phyloP scores from a whole-genome alignment of 2,888 invertebrate species.

The Salticus scenicus region DNA sequence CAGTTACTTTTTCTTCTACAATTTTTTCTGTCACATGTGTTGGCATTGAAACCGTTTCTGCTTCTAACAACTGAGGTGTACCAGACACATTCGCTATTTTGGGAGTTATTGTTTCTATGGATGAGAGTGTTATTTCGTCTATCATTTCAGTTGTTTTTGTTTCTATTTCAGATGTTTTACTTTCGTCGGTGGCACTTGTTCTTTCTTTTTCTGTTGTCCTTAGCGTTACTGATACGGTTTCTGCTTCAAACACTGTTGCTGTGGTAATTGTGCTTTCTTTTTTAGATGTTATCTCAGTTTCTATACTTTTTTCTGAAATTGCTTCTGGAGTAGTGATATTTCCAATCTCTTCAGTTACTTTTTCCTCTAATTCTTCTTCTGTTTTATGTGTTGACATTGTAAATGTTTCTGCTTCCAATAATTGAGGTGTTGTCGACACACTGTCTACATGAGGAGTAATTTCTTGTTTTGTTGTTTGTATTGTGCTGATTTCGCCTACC shows the following conservation, averaged over 20 bases:
- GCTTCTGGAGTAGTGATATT: not conserved
- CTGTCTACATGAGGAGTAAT: not conserved
- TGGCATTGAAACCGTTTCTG: not conserved
- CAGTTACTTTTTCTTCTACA: not conserved
- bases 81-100: not conserved
- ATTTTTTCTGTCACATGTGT: not conserved
- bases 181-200: not conserved
- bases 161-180: conserved; percentile 16
- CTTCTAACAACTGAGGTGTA: not conserved
- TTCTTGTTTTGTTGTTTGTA: not conserved
- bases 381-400: not conserved
- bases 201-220: not conserved
- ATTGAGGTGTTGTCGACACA: not conserved
- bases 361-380: not conserved
- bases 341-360: not conserved
- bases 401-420: not conserved
- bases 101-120: not conserved
- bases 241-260: conserved; percentile 24
- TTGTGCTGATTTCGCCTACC: not conserved
- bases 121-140: not conserved
- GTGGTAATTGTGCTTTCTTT: not conserved
- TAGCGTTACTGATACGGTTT: conserved; percentile 60
- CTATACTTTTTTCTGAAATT: not conserved
- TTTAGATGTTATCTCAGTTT: not conserved
- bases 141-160: not conserved